These are phyloP conservation scores for Cardiocondyla obscurior DNA, from an alignment of 1,140 invertebrate genomes.

Conservation along the genomic window DNA sequence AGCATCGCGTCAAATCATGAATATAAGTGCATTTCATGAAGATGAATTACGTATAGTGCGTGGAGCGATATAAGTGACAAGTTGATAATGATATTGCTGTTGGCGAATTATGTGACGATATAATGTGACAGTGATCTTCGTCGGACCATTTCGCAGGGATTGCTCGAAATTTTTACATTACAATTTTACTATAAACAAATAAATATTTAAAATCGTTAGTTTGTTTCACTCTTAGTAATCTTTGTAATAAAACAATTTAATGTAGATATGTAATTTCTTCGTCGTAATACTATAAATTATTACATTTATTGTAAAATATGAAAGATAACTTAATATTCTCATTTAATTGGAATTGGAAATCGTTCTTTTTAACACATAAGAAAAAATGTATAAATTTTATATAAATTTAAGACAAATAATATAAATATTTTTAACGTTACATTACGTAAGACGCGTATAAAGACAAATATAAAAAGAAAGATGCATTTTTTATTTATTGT, in stretches of 20 bases:
- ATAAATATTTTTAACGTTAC: neutral
- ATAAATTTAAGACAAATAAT: neutral
- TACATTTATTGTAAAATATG: neutral
- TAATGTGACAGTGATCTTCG: conserved; percentile 59
- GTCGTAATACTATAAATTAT: too few species aligned
- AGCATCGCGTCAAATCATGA: neutral
- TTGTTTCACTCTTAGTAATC: too few species aligned
- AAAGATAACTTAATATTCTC: neutral
- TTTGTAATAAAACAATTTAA: neutral
- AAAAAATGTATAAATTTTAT: too few species aligned
- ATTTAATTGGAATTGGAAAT: neutral
- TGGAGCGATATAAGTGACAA: conserved; percentile 33
- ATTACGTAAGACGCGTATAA: neutral
- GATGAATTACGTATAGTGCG: conserved; percentile 41
- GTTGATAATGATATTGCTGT: conserved; percentile 28
- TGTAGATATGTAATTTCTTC: neutral
- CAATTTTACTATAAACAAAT: neutral
- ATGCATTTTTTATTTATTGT: neutral
- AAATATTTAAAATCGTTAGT: neutral
- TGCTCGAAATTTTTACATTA: neutral
- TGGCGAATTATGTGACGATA: conserved; percentile 33
- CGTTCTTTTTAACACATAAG: too few species aligned
- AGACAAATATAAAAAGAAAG: neutral
- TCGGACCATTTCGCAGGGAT: conserved; percentile 6
- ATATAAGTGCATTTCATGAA: conserved; percentile 5